Base-by-base conservation (phyloP, 2,888 invertebrate genomes). In the Lumbricus terrestris region DNA sequence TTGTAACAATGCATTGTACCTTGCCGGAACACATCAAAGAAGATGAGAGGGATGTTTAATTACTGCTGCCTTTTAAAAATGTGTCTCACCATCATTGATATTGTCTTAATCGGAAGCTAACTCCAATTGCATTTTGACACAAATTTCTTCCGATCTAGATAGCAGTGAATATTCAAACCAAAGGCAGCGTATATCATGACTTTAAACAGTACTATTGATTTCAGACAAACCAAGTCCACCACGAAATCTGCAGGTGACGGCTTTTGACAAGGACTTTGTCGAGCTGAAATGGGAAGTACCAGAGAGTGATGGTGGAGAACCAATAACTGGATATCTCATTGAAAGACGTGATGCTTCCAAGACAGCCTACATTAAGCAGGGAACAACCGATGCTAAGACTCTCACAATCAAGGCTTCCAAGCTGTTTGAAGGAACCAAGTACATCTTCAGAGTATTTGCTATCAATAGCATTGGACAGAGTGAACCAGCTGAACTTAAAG, bases 261-360 rank as follows among this genome's bases (percentile, higher is more conserved):
- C 94, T 90, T 92, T 93, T 40, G 93, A 93, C 88, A 92, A 92
- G 90, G 93, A 93, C 91, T 92, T 92, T 89, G 93, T 93, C 13
- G 93, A 93, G 23, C 92, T 95, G 90, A 92, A 93, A 89, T 95
- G 95, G 95, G 94, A 94, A 85, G 94, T 95, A 91, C 95, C 96
- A 2, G 93, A 94, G 82, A 94, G 94, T 90, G 94, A 95, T 91
- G 95, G 95, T 33, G 95, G 94, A 34, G 92, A 93, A 35, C 93
- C 94, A 88, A 93, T 95, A 90, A 93, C 93, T 38, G 92, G 93
- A 20, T 95, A 95, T 92, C 93, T 93, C 90, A 92, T 94, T 29
- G 94, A 94, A 91, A 92, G 94, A 82, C 92, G 93, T 37, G 92
- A 93, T 20, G 94, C 93, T 93, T 93, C 92, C 90, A 92, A 93